These are phyloP conservation scores for Drosophila multiciliata DNA, from an alignment of 2,888 invertebrate genomes.

Conservation along the genomic window DNA sequence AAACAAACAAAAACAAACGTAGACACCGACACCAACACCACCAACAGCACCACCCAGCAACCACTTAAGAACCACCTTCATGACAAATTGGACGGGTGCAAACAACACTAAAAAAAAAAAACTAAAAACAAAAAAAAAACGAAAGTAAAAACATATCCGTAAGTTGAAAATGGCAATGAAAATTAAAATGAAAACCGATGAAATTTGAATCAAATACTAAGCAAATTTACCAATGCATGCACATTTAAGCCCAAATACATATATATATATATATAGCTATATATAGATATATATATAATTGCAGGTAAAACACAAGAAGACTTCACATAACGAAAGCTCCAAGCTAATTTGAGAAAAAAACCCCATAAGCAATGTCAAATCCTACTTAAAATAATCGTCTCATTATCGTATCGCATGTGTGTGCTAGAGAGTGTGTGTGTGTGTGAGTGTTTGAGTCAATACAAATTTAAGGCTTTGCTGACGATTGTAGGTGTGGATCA, in stretches of 20 bases:
- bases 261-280: not conserved
- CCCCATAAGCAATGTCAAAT: slow-evolving; percentile 32
- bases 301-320: slow-evolving; percentile 16
- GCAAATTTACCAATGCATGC: slow-evolving; percentile 8
- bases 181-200: slow-evolving; percentile 18
- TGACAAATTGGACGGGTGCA: slow-evolving; percentile 27
- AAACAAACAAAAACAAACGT: slow-evolving; percentile 4
- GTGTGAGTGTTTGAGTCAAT: not conserved
- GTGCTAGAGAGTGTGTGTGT: not conserved
- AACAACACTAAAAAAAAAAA: not conserved
- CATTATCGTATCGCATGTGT: not conserved
- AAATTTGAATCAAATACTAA: slow-evolving; percentile 12
- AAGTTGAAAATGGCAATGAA: slow-evolving; percentile 26
- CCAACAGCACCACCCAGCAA: slow-evolving; percentile 26
- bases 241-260: slow-evolving; percentile 15
- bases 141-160: slow-evolving; percentile 49
- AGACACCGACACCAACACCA: slow-evolving; percentile 6
- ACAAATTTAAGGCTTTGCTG: slow-evolving; percentile 7
- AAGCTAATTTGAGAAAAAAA: slow-evolving; percentile 7
- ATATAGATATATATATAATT: not conserved
- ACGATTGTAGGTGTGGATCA: slow-evolving; percentile 16
- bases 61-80: slow-evolving; percentile 46
- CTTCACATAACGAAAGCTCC: slow-evolving; percentile 25
- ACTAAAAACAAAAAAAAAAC: not conserved
- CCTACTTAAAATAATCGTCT: not conserved